phyloP scores from a whole-genome alignment of 2,113 vertebrate species.

The Catharus fuscescens region DNA sequence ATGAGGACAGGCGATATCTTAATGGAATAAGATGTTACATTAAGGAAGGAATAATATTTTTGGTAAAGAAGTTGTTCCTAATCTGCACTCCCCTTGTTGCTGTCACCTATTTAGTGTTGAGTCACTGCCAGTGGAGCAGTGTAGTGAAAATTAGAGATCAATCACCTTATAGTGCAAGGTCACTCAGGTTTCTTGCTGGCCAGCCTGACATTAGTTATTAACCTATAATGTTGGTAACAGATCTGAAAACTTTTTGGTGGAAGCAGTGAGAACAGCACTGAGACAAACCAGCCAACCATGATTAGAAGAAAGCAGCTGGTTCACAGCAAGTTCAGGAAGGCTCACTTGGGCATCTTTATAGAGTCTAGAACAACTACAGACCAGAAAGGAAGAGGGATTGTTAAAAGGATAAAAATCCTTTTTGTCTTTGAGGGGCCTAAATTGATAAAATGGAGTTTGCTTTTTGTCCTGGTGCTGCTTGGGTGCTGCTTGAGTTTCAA shows the following conservation, averaged over 20 bases:
- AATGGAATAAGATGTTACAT: not conserved
- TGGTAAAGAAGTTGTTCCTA: not conserved
- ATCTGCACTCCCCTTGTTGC: not conserved
- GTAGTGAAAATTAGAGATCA: not conserved
- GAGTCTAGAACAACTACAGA: not conserved
- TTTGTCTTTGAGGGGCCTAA: not conserved
- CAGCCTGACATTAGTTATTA: not conserved
- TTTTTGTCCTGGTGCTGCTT: not conserved
- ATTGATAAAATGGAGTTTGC: not conserved
- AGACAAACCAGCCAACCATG: not conserved
- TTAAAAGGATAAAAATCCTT: not conserved
- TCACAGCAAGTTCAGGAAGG: not conserved
- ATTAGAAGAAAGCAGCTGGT: not conserved
- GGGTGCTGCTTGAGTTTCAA: not conserved
- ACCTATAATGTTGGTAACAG: not conserved
- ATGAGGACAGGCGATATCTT: not conserved
- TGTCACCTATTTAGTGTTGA: not conserved
- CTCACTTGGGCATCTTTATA: not conserved
- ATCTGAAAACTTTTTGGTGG: not conserved
- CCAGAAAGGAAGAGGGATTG: not conserved
- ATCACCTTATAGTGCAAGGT: not conserved
- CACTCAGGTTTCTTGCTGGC: not conserved
- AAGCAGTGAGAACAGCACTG: not conserved
- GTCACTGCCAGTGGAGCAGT: not conserved
- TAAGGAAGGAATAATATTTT: not conserved